Percentiles rank a stretch among this genome's conserved stretches.
Evolutionary conservation across 1,140 invertebrate species (phyloP).

Genomic region (Thrips palmi): DNA sequence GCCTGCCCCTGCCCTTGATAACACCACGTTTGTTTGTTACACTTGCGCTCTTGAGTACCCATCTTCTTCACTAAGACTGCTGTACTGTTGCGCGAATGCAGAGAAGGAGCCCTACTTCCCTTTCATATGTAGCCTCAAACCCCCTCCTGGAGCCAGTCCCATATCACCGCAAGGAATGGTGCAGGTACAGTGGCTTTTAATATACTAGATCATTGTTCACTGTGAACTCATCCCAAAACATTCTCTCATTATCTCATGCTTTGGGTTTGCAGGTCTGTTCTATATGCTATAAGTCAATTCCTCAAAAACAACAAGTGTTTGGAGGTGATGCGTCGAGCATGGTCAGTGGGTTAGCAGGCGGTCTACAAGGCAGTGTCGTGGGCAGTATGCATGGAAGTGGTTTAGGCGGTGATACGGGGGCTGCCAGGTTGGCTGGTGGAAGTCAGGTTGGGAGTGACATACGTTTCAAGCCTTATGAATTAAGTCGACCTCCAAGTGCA

Average conservation of each 20-base stretch:
- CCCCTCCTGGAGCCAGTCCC: slow-evolving; percentile 62
- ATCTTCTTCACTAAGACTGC: slow-evolving; percentile 46
- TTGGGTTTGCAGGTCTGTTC: slow-evolving; percentile 57
- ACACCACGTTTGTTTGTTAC: slow-evolving; percentile 70
- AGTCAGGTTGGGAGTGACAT: slow-evolving; percentile 34
- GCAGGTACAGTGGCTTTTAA: slow-evolving; percentile 19
- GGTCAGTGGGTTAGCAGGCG: too few species aligned
- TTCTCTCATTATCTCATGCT: neutral
- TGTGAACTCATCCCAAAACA: neutral
- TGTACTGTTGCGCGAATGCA: slow-evolving; percentile 70
- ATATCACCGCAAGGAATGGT: slow-evolving; percentile 53
- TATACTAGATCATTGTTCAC: neutral
- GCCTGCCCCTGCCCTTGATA: slow-evolving; percentile 38
- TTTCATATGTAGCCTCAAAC: slow-evolving; percentile 58
- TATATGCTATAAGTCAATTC: slow-evolving; percentile 64
- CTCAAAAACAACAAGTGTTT: slow-evolving; percentile 58
- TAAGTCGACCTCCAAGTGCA: slow-evolving; percentile 32
- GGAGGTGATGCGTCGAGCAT: slow-evolving; percentile 24
- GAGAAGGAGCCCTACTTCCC: slow-evolving; percentile 76
- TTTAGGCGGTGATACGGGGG: too few species aligned
- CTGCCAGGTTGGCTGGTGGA: too few species aligned
- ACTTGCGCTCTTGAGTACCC: slow-evolving; percentile 65
- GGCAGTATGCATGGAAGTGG: too few species aligned
- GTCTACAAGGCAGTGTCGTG: too few species aligned
- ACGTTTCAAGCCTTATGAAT: slow-evolving; percentile 53